A percentile compares a stretch with the other conserved stretches of the same genome.
These are phyloP conservation scores for Smittia aterrima DNA, from an alignment of 2,888 invertebrate species.

Conservation along the genomic window DNA sequence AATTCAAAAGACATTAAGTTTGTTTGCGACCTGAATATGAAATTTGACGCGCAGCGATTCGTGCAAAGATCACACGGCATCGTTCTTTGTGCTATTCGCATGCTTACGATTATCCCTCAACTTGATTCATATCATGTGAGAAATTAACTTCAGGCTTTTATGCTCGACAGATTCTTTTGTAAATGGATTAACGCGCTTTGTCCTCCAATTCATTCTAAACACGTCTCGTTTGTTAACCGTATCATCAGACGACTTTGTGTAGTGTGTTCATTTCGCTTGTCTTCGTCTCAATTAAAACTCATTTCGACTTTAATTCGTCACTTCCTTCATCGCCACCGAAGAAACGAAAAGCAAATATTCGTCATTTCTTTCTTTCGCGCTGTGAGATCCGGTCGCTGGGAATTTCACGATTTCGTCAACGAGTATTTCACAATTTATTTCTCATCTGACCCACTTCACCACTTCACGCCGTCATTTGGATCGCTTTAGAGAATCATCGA, in stretches of 20 bases:
- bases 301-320: conserved; percentile 12
- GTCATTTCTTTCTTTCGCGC: neutral
- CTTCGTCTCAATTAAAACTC: conserved; percentile 4
- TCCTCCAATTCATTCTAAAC: neutral
- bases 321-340: conserved; percentile 10
- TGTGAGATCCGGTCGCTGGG: neutral
- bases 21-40: neutral
- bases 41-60: neutral
- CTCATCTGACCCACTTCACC: conserved; percentile 8
- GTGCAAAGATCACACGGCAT: neutral
- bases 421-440: neutral
- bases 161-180: conserved; percentile 8
- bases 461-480: too few relatives aligned
- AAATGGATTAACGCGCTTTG: neutral
- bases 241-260: neutral
- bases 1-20: conserved; percentile 6
- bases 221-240: neutral
- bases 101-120: neutral
- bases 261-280: neutral
- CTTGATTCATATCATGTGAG: conserved; percentile 10
- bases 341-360: neutral
- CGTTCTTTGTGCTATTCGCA: neutral
- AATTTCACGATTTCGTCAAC: neutral
- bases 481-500: neutral
- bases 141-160: neutral